These are phyloP conservation scores for Merops nubicus DNA, from an alignment of 2,113 vertebrate genomes.

Conservation along the genomic window DNA sequence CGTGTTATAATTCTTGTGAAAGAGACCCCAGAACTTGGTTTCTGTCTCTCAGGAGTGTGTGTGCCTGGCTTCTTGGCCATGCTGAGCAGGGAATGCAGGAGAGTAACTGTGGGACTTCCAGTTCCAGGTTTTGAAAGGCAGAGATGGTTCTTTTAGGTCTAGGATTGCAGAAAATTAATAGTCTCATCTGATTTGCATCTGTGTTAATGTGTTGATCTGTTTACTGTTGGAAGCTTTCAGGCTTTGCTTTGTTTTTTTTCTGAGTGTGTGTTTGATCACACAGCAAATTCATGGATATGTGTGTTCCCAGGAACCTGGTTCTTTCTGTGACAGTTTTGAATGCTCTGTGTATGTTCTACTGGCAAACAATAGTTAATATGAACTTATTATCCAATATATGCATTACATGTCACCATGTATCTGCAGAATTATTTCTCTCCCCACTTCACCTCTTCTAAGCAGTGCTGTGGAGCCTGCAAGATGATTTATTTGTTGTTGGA, in stretches of 20 bases:
- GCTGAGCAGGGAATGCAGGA: background rate
- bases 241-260: background rate
- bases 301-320: background rate
- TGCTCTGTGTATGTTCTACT: background rate
- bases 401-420: accelerated
- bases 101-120: background rate
- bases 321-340: background rate
- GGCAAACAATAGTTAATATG: background rate
- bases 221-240: background rate
- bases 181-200: background rate
- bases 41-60: background rate
- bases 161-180: background rate
- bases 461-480: accelerated
- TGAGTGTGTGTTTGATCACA: background rate
- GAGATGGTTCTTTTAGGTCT: background rate
- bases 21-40: background rate
- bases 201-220: background rate
- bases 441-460: background rate
- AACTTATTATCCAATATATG: accelerated
- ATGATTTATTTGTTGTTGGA: accelerated
- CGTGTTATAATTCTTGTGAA: background rate
- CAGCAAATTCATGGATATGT: accelerated
- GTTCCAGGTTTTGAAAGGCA: background rate
- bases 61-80: background rate
- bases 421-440: background rate